phyloP scores from a whole-genome alignment of 2,797 vertebrate genomes.

The Chromobotia macracanthus region DNA sequence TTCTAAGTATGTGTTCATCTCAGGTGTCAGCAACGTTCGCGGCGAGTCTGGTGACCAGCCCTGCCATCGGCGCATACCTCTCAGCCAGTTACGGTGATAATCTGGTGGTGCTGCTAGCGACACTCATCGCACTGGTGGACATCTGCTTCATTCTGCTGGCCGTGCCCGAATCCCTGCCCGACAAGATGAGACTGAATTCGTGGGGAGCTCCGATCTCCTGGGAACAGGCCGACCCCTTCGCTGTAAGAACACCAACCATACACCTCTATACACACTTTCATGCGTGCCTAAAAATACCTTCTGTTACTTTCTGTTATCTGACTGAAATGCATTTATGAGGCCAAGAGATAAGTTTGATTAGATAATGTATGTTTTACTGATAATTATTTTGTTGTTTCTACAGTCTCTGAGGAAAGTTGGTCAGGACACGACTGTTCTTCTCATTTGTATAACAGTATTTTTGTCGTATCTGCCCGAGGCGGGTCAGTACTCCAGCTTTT shows the following conservation, averaged over 20 bases:
- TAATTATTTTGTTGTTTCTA: conserved; percentile 37
- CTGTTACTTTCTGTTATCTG: too few relatives aligned
- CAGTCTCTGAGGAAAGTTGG: conserved; percentile 92
- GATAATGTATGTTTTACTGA: neutral
- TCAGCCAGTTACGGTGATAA: conserved; percentile 88
- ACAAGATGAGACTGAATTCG: conserved; percentile 89
- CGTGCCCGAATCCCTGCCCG: conserved; percentile 90
- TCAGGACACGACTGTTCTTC: conserved; percentile 86
- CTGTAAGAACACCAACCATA: conserved; percentile 72
- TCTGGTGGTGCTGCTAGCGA: conserved; percentile 87
- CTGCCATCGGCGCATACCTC: conserved; percentile 91
- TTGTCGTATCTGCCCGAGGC: conserved; percentile 93
- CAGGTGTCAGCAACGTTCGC: conserved; percentile 95
- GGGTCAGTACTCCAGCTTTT: conserved; percentile 96
- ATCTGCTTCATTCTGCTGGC: conserved; percentile 91
- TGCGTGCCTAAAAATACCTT: too few relatives aligned
- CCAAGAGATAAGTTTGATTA: too few relatives aligned
- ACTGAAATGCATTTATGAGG: too few relatives aligned
- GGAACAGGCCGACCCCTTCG: conserved; percentile 92
- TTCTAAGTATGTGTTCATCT: too few relatives aligned
- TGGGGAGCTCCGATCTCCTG: conserved; percentile 90
- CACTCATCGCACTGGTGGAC: conserved; percentile 86
- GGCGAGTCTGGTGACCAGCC: conserved; percentile 91
- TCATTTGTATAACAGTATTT: conserved; percentile 93
- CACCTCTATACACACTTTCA: too few relatives aligned